Base-by-base conservation (phyloP, 2,888 invertebrate species). In the Pocota personata region DNA sequence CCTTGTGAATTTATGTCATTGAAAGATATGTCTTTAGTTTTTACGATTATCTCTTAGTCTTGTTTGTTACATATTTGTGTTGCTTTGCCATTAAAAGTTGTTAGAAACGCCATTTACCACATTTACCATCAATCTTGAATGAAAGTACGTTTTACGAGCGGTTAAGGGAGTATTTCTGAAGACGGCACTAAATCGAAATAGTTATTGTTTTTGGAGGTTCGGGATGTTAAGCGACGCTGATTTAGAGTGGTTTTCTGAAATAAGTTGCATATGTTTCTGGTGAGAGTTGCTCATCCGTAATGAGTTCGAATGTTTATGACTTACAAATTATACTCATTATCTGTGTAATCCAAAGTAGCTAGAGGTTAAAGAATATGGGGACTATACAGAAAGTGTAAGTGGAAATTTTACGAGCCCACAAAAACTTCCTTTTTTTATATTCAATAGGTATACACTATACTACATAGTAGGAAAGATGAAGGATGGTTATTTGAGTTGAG, bases 11-110 rank as follows among this genome's bases (percentile, higher is more conserved):
- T 75, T 64, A 58, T 57, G 60, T 14, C 32, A 71, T 40, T 40
- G 40, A 43, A 21, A 32, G 58, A 73, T 62, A 73, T 62, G 73
- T 43, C 32, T 60, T 73, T 52, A 19, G 50, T 21, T 62, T 73
- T 73, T 62, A 73, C 21, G 73, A 62, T 35, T 3, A n/a, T 37
- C 52, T 52, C 30, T 8, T 24, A 10, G 32, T 27, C 30, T 19
- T 19, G 24, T 37, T 37, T n/a, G 30, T n/a, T n/a, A n/a, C n/a
- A n/a, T 21, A 14, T 52, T 50, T 52, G 30, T 40, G 19, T 14
- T 40, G 19, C 10, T 46, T 7, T 2, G 30, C 52, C 62, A 30
- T 52, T 60, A 46, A 50, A 40, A 48, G 48, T 48, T 48, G 32
- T 30, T 24, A 6, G 24, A 50, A 66, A 50, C 24, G 50, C 50